Percentiles rank a stretch among this genome's conserved stretches.
Evolutionary conservation across 2,888 invertebrate species (phyloP).

Genomic region (Rhamphomyia laevipes): DNA sequence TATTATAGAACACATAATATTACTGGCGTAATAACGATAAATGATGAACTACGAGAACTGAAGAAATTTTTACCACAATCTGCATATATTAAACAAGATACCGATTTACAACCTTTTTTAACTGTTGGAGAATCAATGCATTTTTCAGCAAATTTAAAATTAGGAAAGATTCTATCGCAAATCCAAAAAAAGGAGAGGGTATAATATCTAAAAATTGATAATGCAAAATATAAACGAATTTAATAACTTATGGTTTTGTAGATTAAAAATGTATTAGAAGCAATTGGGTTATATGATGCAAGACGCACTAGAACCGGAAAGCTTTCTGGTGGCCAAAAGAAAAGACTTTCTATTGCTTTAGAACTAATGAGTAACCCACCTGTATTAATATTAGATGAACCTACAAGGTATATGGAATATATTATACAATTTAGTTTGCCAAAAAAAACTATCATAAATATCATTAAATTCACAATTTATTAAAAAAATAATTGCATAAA

Average conservation of each 20-base stretch:
- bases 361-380: conserved; percentile 88
- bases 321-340: conserved; percentile 83
- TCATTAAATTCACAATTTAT: too few species aligned
- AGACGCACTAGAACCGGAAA: conserved; percentile 54
- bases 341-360: conserved; percentile 78
- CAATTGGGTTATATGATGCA: conserved; percentile 57
- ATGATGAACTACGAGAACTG: conserved; percentile 53
- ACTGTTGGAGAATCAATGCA: conserved; percentile 77
- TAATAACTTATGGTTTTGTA: conserved; percentile 30
- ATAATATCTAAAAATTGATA: conserved; percentile 10
- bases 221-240: neutral
- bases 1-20: conserved; percentile 30
- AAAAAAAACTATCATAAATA: too few species aligned
- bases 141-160: conserved; percentile 78
- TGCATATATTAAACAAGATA: conserved; percentile 86
- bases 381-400: conserved; percentile 88
- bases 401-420: conserved; percentile 73
- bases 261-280: conserved; percentile 68
- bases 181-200: conserved; percentile 57
- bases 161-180: conserved; percentile 50
- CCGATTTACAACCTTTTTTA: conserved; percentile 66
- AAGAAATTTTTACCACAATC: conserved; percentile 59
- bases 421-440: too few species aligned
- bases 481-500: too few species aligned
- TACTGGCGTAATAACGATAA: conserved; percentile 60